phyloP scores from a whole-genome alignment of 2,113 vertebrate genomes.

The Elachura formosa region DNA sequence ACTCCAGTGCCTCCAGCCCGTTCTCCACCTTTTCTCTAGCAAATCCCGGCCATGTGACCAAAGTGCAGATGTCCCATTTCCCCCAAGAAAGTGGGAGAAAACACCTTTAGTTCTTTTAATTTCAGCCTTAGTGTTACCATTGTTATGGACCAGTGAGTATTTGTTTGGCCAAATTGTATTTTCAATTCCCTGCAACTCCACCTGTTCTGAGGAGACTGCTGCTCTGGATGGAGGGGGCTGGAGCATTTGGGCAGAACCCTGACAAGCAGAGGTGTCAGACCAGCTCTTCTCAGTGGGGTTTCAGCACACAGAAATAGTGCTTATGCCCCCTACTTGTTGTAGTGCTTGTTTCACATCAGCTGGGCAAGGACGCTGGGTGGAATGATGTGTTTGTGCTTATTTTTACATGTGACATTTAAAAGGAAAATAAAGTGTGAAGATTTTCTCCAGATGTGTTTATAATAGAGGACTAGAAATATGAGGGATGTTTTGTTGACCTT shows the following conservation, averaged over 20 bases:
- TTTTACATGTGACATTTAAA: not conserved
- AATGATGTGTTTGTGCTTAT: not conserved
- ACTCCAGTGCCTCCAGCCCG: not conserved
- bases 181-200: not conserved
- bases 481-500: not conserved
- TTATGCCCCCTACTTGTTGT: not conserved
- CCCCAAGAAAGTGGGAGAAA: not conserved
- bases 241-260: not conserved
- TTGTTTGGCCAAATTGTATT: not conserved
- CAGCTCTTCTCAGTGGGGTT: not conserved
- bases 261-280: not conserved
- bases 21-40: not conserved
- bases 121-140: not conserved
- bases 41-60: not conserved
- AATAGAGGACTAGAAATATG: not conserved
- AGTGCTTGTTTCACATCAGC: not conserved
- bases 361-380: not conserved
- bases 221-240: not conserved
- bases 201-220: not conserved
- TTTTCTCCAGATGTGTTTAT: conserved; percentile 17
- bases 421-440: not conserved
- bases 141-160: not conserved
- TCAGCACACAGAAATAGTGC: not conserved
- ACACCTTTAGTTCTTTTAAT: not conserved
- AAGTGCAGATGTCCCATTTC: not conserved